A percentile compares a stretch with the other conserved stretches of the same genome.
phyloP scores from a whole-genome alignment of 2,797 vertebrate species.

The Schizothorax lantsangensis region DNA sequence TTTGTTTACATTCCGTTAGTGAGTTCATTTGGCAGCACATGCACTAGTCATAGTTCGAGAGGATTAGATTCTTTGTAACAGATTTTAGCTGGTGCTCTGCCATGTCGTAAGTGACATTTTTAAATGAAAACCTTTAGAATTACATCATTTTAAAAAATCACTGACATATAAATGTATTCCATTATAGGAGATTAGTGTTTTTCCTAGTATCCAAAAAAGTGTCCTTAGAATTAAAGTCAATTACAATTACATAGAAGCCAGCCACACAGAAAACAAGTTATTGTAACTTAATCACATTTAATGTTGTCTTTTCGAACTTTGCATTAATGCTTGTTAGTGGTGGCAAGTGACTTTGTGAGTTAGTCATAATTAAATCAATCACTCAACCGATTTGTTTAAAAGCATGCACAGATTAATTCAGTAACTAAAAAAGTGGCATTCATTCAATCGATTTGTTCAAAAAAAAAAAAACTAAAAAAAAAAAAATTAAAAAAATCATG shows the following conservation, averaged over 20 bases:
- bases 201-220: constrained; percentile 9
- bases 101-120: not conserved
- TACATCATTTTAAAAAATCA: not conserved
- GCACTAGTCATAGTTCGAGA: constrained; percentile 23
- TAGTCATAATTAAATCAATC: not conserved
- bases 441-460: not conserved
- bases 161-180: not conserved
- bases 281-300: not conserved
- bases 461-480: too few species aligned
- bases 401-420: not conserved
- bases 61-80: constrained; percentile 25
- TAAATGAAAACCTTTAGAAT: not conserved
- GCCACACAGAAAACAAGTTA: not conserved
- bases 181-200: not conserved
- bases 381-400: not conserved
- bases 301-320: not conserved
- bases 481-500: too few species aligned
- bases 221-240: not conserved
- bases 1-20: constrained; percentile 43
- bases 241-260: not conserved
- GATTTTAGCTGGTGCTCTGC: constrained; percentile 16
- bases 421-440: not conserved
- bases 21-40: constrained; percentile 33
- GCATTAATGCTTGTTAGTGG: not conserved
- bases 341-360: not conserved